Evolutionary conservation across 2,113 vertebrate species (phyloP).

Genomic region (Oryzias celebensis): DNA sequence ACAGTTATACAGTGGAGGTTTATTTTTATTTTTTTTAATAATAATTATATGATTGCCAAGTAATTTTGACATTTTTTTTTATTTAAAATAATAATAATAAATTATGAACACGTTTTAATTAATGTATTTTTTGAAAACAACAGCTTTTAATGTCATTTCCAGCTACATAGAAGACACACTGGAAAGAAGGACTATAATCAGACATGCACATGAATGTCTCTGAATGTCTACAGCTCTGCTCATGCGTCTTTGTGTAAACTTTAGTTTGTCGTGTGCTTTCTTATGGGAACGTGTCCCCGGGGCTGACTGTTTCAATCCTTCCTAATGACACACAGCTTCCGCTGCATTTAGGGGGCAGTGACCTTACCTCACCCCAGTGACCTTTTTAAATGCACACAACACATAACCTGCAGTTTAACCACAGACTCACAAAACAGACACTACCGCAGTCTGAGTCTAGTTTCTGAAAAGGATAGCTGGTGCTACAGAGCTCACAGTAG

Average conservation of each 20-base stretch:
- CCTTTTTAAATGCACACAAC: conserved; percentile 55
- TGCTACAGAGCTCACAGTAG: conserved; percentile 14
- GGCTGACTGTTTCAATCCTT: conserved; percentile 58
- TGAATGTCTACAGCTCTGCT: not conserved
- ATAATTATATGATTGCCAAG: no score
- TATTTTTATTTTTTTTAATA: no score
- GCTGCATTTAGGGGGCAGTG: conserved; percentile 64
- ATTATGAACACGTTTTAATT: not conserved
- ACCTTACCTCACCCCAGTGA: conserved; percentile 67
- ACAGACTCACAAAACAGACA: conserved; percentile 22
- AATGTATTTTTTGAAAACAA: not conserved
- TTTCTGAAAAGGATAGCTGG: conserved; percentile 23
- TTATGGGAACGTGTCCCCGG: conserved; percentile 64
- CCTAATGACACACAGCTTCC: conserved; percentile 71
- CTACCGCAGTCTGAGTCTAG: conserved; percentile 14
- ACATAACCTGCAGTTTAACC: conserved; percentile 45
- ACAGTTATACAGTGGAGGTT: no score
- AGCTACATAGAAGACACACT: not conserved
- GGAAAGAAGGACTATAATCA: no score
- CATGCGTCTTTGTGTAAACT: conserved; percentile 3
- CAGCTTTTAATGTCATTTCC: not conserved
- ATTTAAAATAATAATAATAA: not conserved
- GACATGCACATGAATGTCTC: not conserved
- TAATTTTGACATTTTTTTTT: no score
- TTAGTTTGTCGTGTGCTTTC: conserved; percentile 21